These are phyloP conservation scores for Gymnothorax javanicus DNA, from an alignment of 2,797 vertebrate species.

Conservation along the genomic window DNA sequence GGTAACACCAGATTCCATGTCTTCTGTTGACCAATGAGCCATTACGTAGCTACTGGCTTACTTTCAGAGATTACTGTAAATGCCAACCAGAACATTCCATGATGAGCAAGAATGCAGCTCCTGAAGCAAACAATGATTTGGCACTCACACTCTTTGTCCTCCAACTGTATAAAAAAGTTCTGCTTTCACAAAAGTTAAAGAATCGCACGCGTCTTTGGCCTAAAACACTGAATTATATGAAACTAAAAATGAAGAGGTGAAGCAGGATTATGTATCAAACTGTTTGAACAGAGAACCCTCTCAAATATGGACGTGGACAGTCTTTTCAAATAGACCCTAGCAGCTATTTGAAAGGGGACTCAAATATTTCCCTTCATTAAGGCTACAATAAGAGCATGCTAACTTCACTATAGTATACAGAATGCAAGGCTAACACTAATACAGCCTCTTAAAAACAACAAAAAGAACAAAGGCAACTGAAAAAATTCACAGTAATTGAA, in stretches of 20 bases:
- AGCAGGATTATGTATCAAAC: no score
- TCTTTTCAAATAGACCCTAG: no score
- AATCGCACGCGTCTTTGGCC: neutral
- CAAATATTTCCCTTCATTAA: neutral
- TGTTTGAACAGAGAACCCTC: no score
- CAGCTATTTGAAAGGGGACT: no score
- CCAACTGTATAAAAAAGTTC: neutral
- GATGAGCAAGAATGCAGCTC: neutral
- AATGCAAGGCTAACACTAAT: neutral
- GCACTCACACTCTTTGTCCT: neutral
- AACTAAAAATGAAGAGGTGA: neutral
- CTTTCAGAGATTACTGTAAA: conserved; percentile 15
- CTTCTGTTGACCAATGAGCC: conserved; percentile 2
- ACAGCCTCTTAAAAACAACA: neutral
- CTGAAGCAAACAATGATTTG: neutral
- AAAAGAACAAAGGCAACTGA: neutral
- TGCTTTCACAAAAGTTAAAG: neutral
- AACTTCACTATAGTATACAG: neutral
- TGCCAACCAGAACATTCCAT: conserved; percentile 20
- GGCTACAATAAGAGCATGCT: neutral
- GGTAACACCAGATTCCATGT: neutral
- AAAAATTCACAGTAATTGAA: conserved; percentile 29
- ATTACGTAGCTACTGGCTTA: conserved; percentile 15
- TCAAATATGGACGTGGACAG: no score
- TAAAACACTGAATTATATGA: neutral